Conservation (phyloP, 2,797 vertebrate species). For the Enteromius fasciolatus region DNA sequence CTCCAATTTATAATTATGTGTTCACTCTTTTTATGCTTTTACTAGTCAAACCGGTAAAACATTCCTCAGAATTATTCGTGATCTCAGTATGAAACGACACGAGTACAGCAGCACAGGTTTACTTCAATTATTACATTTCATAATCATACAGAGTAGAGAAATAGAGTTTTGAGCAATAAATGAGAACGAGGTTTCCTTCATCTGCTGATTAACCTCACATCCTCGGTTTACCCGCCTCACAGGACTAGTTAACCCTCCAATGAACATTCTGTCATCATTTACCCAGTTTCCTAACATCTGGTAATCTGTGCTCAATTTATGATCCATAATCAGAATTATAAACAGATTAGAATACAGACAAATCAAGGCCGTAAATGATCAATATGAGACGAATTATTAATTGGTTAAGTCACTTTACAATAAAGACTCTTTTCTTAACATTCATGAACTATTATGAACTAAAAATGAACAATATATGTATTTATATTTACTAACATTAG, state of each 20-base stretch:
- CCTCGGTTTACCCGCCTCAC: not conserved
- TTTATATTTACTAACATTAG: not conserved
- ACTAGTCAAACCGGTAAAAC: not conserved
- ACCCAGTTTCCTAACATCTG: not conserved
- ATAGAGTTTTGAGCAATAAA: not conserved
- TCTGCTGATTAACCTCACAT: not conserved
- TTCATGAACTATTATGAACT: not conserved
- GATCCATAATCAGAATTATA: not conserved
- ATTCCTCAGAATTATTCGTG: not conserved
- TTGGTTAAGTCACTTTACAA: not conserved
- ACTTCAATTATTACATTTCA: not conserved
- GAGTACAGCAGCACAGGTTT: not conserved
- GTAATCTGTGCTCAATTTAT: not conserved
- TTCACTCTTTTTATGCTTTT: not conserved
- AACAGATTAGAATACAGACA: no score
- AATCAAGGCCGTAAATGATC: not conserved
- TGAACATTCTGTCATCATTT: not conserved
- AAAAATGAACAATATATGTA: not conserved
- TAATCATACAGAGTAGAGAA: not conserved
- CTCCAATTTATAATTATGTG: not conserved
- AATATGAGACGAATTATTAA: not conserved
- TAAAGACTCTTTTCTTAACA: not conserved
- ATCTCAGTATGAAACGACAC: not conserved
- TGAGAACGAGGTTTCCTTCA: not conserved
- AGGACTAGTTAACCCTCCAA: not conserved